Evolutionary conservation across 2,797 vertebrate genomes (phyloP).

Genomic region (Pangasius larnaudii): DNA sequence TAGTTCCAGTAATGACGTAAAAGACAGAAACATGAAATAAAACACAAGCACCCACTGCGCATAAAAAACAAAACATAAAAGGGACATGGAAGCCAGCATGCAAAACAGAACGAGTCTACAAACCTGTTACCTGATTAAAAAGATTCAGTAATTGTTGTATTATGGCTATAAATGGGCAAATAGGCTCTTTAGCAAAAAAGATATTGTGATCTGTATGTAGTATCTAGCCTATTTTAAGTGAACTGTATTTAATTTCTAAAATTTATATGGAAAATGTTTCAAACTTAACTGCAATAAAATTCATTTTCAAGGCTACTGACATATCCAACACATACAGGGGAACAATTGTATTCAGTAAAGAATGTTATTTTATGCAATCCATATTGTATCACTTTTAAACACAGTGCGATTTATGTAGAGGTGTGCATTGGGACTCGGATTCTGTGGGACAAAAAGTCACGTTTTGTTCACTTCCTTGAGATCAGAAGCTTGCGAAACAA

Average conservation of each 20-base stretch:
- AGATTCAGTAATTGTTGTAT: neutral
- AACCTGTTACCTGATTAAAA: neutral
- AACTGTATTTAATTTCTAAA: no score
- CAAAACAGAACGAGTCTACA: constrained; percentile 22
- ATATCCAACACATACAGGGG: no score
- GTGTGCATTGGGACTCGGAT: neutral
- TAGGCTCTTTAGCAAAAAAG: neutral
- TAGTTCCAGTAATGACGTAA: constrained; percentile 62
- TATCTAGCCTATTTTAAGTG: neutral
- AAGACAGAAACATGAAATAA: constrained; percentile 58
- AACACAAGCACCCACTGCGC: constrained; percentile 47
- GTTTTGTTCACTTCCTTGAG: neutral
- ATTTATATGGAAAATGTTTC: no score
- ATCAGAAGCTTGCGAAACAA: neutral
- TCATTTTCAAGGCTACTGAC: neutral
- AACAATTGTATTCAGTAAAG: neutral
- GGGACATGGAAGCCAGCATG: constrained; percentile 36
- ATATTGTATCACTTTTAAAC: neutral
- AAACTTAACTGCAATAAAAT: neutral
- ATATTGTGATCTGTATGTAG: neutral
- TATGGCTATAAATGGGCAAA: neutral
- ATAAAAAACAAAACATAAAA: constrained; percentile 40
- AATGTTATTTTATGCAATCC: neutral
- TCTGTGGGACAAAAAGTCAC: neutral
- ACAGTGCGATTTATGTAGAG: neutral